Base-by-base conservation (phyloP, 2,888 invertebrate genomes). In the Gastrophysa polygoni region DNA sequence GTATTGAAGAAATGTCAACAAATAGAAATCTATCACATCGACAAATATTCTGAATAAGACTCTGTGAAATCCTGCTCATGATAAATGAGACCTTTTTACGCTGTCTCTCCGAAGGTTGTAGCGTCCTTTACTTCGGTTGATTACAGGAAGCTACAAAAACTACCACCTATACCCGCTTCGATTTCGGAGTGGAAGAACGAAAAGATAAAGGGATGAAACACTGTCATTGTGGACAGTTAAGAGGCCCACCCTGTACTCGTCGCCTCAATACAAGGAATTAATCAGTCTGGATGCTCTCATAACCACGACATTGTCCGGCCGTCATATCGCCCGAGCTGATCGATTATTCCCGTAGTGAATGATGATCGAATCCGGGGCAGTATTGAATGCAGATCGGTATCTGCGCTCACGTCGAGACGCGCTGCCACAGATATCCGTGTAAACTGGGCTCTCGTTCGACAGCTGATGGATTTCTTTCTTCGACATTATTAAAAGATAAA, bases 311-410 rank as follows among this genome's bases (percentile, higher is more conserved):
- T 38, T 2, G 38, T 14, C 14, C 38, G 11, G 1, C 32, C 14
- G 38, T 38, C 38, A 38, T 38, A 38, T 38, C 38, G n/a, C 14
- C 38, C 10, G 38, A n/a, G 14, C 38, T 11, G 38, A 38, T 38
- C 38, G 38, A 38, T 38, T 38, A 38, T 38, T 38, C 14, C n/a
- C 11, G 38, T 38, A 14, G 38, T 77, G 75, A 78, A 75, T 77
- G 76, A 76, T 78, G 75, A 75, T 74, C 71, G 74, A 73, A 70
- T 72, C 70, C 68, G 38, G 68, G 67, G 63, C 69, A 67, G 70
- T 73, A 75, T 77, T 75, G 73, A 77, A 76, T 76, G 71, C 74
- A 72, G 77, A 78, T 78, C 73, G 49, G 67, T 77, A 78, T 78
- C 78, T 71, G 38, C 38, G 7, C 38, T 38, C 38, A 38, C 14